Evolutionary conservation across 2,888 invertebrate species (phyloP).

Genomic region (Quadriops clusia): DNA sequence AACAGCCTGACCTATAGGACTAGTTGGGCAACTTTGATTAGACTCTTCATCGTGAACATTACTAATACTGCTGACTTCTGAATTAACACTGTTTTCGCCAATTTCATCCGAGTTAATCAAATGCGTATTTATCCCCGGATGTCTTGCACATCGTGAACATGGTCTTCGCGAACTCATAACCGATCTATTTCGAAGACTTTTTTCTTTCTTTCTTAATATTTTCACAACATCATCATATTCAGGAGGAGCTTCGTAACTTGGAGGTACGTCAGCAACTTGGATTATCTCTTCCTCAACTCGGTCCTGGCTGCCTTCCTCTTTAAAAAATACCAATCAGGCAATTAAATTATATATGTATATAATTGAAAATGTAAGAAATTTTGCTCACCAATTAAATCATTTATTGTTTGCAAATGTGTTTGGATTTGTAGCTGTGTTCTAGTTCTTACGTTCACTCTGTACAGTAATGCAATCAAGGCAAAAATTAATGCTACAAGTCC

Average conservation of each 20-base stretch:
- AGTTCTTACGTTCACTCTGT: slow-evolving; percentile 49
- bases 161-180: neutral
- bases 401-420: slow-evolving; percentile 54
- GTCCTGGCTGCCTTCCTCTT: slow-evolving; percentile 27
- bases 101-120: too few relatives aligned
- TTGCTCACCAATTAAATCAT: slow-evolving; percentile 48
- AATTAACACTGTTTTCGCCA: neutral
- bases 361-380: slow-evolving; percentile 13
- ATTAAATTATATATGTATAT: slow-evolving; percentile 3
- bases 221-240: slow-evolving; percentile 55
- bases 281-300: slow-evolving; percentile 36
- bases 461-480: slow-evolving; percentile 49
- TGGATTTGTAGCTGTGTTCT: slow-evolving; percentile 53
- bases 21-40: neutral
- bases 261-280: slow-evolving; percentile 48
- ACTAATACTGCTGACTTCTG: neutral
- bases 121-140: too few relatives aligned
- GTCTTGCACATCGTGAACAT: neutral
- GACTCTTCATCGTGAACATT: neutral
- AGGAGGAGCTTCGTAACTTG: slow-evolving; percentile 59
- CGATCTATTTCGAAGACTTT: slow-evolving; percentile 2
- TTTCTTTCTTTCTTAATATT: neutral
- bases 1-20: neutral
- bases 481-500: slow-evolving; percentile 50
- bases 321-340: neutral